Percentiles rank a stretch among this genome's conserved stretches.
Evolutionary conservation across 2,797 vertebrate genomes (phyloP).

Genomic region (Scyliorhinus canicula): DNA sequence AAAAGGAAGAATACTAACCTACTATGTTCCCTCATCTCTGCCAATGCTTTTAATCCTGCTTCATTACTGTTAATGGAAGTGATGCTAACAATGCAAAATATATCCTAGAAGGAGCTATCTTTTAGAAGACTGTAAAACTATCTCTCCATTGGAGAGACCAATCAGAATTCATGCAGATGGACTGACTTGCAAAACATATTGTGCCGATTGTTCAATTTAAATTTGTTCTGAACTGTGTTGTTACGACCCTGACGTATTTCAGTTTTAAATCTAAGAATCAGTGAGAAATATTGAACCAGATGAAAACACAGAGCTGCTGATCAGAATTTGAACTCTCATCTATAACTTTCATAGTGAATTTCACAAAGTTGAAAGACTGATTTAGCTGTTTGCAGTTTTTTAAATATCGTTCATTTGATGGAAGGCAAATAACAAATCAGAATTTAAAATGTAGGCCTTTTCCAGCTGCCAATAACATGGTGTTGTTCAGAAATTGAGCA

Average conservation of each 20-base stretch:
- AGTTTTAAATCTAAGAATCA: background rate
- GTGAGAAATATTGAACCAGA: background rate
- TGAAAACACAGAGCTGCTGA: background rate
- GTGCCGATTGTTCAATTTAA: background rate
- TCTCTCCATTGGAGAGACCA: background rate
- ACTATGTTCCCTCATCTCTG: background rate
- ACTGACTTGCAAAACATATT: background rate
- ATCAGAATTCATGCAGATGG: background rate
- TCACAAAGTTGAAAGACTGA: background rate
- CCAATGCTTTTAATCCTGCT: background rate
- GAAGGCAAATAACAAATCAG: background rate
- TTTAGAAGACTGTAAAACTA: background rate
- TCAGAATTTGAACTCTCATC: background rate
- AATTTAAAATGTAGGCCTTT: background rate
- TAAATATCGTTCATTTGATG: background rate
- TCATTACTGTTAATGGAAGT: background rate
- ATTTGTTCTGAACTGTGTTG: background rate
- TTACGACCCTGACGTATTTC: background rate
- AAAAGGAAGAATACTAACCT: background rate
- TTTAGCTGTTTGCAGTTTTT: background rate
- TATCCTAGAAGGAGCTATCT: background rate
- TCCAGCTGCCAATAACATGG: background rate
- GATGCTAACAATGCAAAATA: slow-evolving; percentile 4
- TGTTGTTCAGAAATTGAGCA: background rate
- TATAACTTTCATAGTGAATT: background rate